Percentiles rank a stretch among this genome's conserved stretches.
Conservation (phyloP, 2,888 invertebrate species). For the Clepsis dumicolana region DNA sequence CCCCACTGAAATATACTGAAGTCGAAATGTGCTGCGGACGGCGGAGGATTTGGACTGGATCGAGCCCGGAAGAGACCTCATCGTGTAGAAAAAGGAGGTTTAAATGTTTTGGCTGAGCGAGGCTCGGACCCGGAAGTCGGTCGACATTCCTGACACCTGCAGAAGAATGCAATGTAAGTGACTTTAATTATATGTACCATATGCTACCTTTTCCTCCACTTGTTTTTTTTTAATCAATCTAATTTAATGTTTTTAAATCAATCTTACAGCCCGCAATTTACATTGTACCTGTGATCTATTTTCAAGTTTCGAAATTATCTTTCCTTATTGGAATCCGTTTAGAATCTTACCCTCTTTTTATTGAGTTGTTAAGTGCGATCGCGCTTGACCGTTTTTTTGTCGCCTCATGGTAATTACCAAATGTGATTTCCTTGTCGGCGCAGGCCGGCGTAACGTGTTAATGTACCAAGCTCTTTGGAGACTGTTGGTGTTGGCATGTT, state of each 20-base stretch:
- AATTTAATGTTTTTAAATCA: no score
- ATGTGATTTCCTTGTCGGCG: slow-evolving; percentile 37
- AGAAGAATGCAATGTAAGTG: slow-evolving; percentile 39
- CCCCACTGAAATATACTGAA: slow-evolving; percentile 80
- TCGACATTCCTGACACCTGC: slow-evolving; percentile 24
- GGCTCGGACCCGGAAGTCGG: slow-evolving; percentile 16
- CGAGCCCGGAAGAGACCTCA: slow-evolving; percentile 78
- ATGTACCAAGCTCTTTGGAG: slow-evolving; percentile 18
- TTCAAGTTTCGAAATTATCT: background rate
- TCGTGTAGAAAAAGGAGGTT: slow-evolving; percentile 82
- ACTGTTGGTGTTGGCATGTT: slow-evolving; percentile 14
- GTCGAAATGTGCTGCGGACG: slow-evolving; percentile 82
- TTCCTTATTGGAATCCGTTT: background rate
- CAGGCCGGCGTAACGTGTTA: slow-evolving; percentile 29
- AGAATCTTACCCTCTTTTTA: background rate
- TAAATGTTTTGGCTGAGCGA: slow-evolving; percentile 44
- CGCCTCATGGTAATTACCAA: slow-evolving; percentile 41
- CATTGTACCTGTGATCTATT: background rate
- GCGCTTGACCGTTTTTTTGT: slow-evolving; percentile 35
- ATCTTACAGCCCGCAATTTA: background rate
- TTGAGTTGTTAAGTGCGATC: background rate
- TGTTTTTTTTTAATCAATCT: no score
- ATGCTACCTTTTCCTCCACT: background rate
- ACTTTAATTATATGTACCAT: slow-evolving; percentile 15
- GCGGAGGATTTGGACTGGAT: slow-evolving; percentile 76